A percentile compares a stretch with the other conserved stretches of the same genome.
These are phyloP conservation scores for Nephrotoma appendiculata DNA, from an alignment of 2,888 invertebrate species.

Conservation along the genomic window DNA sequence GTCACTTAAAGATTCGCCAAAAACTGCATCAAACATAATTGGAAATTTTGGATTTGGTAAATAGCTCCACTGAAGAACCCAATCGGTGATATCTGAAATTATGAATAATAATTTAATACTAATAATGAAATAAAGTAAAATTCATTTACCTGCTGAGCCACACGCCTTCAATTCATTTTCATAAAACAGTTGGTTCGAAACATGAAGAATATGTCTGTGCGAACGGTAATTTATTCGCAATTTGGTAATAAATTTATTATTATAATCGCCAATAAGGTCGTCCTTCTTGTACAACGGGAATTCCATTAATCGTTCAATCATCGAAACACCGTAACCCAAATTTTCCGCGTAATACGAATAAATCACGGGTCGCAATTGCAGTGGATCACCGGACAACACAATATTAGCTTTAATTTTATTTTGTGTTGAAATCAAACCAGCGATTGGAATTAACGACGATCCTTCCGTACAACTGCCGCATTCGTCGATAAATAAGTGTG, in stretches of 20 bases:
- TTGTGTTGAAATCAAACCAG: conserved; percentile 22
- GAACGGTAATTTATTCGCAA: conserved; percentile 61
- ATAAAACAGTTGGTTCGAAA: conserved; percentile 63
- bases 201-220: conserved; percentile 43
- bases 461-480: conserved; percentile 60
- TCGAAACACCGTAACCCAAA: conserved; percentile 33
- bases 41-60: conserved; percentile 36
- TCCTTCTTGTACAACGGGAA: conserved; percentile 29
- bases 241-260: conserved; percentile 54
- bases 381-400: conserved; percentile 58
- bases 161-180: conserved; percentile 40
- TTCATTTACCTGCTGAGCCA: conserved; percentile 17
- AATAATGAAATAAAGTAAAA: too few species aligned
- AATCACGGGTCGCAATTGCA: conserved; percentile 54
- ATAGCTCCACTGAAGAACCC: conserved; percentile 27
- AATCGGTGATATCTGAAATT: conserved; percentile 6
- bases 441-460: conserved; percentile 44
- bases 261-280: conserved; percentile 20
- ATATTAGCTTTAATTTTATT: conserved; percentile 31
- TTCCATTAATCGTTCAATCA: conserved; percentile 52
- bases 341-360: conserved; percentile 24
- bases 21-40: conserved; percentile 41
- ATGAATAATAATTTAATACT: too few species aligned
- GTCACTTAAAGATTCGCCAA: conserved; percentile 39
- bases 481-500: conserved; percentile 62